These are phyloP conservation scores for Argopecten irradians DNA, from an alignment of 1,140 invertebrate genomes.

Conservation along the genomic window DNA sequence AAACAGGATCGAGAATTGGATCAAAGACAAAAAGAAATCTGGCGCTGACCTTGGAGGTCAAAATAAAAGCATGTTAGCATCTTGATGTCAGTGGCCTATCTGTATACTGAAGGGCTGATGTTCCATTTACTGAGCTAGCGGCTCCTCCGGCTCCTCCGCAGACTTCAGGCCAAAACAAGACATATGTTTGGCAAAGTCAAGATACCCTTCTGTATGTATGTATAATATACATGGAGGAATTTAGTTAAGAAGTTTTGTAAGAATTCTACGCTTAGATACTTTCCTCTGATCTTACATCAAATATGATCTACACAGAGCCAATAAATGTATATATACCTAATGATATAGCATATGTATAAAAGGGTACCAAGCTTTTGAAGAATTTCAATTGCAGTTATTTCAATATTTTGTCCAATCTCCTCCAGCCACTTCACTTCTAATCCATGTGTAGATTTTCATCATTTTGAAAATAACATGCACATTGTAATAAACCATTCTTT, in stretches of 20 bases:
- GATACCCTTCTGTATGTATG: background rate
- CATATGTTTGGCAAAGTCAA: background rate
- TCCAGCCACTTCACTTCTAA: too few relatives aligned
- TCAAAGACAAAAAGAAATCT: slow-evolving; percentile 1
- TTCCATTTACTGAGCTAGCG: background rate
- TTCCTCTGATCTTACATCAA: background rate
- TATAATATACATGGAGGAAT: background rate
- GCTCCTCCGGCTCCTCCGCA: background rate
- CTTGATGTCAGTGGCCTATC: background rate
- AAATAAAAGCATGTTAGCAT: slow-evolving; percentile 8
- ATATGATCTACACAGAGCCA: background rate
- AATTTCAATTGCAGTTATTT: too few relatives aligned
- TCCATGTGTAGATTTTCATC: too few relatives aligned
- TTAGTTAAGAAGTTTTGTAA: background rate
- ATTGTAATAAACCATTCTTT: too few relatives aligned
- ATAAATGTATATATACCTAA: background rate
- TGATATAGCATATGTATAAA: background rate
- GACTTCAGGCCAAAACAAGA: background rate
- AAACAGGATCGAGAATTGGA: background rate
- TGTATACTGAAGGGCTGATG: background rate
- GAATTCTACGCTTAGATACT: background rate
- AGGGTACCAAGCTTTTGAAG: background rate
- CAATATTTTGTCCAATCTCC: too few relatives aligned
- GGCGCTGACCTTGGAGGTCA: background rate
- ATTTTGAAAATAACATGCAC: too few relatives aligned